Conservation (phyloP, 2,113 vertebrate genomes). For the Pachyramphus minor region DNA sequence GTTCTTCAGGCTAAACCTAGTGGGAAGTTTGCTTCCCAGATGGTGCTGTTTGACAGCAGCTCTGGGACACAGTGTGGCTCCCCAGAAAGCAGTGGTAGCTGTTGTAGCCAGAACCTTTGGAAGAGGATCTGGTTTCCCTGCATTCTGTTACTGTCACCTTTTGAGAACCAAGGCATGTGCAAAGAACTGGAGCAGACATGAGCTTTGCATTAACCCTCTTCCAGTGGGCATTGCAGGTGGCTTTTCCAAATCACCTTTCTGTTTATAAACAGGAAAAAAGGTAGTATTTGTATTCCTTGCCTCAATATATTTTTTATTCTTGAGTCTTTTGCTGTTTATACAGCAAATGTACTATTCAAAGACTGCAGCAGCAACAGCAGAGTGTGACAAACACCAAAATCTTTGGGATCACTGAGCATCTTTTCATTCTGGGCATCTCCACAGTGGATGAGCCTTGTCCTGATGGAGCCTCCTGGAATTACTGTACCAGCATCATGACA, state of each 20-base stretch:
- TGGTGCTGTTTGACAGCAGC: rapidly evolving
- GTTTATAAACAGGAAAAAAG: not conserved
- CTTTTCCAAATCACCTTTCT: not conserved
- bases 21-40: not conserved
- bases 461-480: not conserved
- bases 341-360: not conserved
- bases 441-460: not conserved
- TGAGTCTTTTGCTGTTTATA: not conserved
- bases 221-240: not conserved
- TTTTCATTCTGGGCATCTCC: not conserved
- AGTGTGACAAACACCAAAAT: not conserved
- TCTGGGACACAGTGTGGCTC: not conserved
- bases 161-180: not conserved
- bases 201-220: not conserved
- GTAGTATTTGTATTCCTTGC: not conserved
- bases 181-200: not conserved
- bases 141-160: not conserved
- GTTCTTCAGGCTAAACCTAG: not conserved
- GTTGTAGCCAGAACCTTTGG: not conserved
- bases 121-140: not conserved
- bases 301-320: not conserved
- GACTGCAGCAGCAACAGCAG: not conserved
- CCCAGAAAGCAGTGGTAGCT: not conserved
- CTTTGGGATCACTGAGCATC: not conserved
- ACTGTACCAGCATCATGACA: not conserved